A percentile compares a stretch with the other conserved stretches of the same genome.
phyloP scores from a whole-genome alignment of 2,888 invertebrate species.

The Drosophila silvestris region DNA sequence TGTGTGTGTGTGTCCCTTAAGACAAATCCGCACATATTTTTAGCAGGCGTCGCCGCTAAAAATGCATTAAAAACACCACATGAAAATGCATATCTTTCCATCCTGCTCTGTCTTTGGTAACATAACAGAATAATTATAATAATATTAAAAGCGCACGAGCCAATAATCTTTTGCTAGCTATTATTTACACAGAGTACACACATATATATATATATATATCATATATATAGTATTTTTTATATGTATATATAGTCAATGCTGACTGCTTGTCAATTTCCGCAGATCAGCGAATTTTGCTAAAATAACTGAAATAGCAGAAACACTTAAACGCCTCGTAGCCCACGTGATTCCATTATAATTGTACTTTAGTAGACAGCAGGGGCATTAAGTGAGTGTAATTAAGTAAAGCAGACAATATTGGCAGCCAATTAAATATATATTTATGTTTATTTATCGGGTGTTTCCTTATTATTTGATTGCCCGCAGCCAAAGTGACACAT shows the following conservation, averaged over 20 bases:
- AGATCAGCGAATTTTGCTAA: slow-evolving; percentile 25
- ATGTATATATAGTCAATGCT: slow-evolving; percentile 18
- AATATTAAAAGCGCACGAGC: slow-evolving; percentile 34
- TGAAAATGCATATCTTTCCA: slow-evolving; percentile 9
- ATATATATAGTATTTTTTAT: background rate
- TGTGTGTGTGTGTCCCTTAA: slow-evolving; percentile 3
- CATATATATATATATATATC: background rate
- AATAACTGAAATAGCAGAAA: slow-evolving; percentile 19
- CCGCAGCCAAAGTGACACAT: slow-evolving; percentile 9
- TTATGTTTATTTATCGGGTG: slow-evolving; percentile 6
- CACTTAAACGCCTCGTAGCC: slow-evolving; percentile 10
- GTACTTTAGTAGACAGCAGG: slow-evolving; percentile 3
- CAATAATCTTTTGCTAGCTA: slow-evolving; percentile 33
- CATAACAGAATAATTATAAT: slow-evolving; percentile 8
- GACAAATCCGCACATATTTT: slow-evolving; percentile 62
- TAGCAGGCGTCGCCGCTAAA: slow-evolving; percentile 48
- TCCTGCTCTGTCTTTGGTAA: background rate
- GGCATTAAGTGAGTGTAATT: slow-evolving; percentile 1
- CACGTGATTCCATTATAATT: slow-evolving; percentile 12
- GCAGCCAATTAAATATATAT: slow-evolving; percentile 2
- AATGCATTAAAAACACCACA: slow-evolving; percentile 42
- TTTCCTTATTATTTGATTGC: slow-evolving; percentile 18
- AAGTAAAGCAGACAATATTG: background rate
- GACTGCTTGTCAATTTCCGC: slow-evolving; percentile 32
- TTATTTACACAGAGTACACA: slow-evolving; percentile 3